A percentile compares a stretch with the other conserved stretches of the same genome.
phyloP scores from a whole-genome alignment of 2,888 invertebrate genomes.

The Polyploca ridens region DNA sequence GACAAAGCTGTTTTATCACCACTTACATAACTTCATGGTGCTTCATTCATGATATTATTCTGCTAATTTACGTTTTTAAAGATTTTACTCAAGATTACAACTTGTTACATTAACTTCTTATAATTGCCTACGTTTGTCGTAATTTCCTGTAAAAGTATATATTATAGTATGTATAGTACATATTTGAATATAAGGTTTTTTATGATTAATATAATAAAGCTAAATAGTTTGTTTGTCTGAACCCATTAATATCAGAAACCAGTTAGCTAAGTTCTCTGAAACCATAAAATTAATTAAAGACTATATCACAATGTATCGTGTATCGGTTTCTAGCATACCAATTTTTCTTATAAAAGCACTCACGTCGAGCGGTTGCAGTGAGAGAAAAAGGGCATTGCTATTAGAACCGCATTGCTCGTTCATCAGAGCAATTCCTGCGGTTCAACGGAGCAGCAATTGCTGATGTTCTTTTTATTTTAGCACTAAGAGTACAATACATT shows the following conservation, averaged over 20 bases:
- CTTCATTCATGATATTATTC: too few species aligned
- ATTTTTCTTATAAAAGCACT: constrained; percentile 59
- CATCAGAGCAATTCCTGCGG: constrained; percentile 72
- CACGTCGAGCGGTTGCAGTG: constrained; percentile 45
- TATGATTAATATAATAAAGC: too few species aligned
- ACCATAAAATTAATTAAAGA: constrained; percentile 43
- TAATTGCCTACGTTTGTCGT: too few species aligned
- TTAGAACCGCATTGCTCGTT: constrained; percentile 75
- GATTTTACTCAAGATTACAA: too few species aligned
- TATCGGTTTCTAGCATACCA: constrained; percentile 39
- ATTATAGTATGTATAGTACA: too few species aligned
- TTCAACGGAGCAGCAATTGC: constrained; percentile 64
- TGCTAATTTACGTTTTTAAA: too few species aligned
- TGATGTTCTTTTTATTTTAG: constrained; percentile 69
- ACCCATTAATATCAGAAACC: neutral
- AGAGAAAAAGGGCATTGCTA: constrained; percentile 66
- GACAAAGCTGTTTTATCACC: too few species aligned
- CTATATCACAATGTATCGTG: constrained; percentile 36
- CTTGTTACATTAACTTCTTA: too few species aligned
- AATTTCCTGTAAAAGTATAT: too few species aligned
- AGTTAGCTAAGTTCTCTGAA: constrained; percentile 20
- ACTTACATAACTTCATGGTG: too few species aligned
- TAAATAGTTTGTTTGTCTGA: too few species aligned
- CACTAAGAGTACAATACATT: constrained; percentile 76
- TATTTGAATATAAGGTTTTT: too few species aligned